Evolutionary conservation across 2,113 vertebrate species (phyloP).

Genomic region (Phycodurus eques): DNA sequence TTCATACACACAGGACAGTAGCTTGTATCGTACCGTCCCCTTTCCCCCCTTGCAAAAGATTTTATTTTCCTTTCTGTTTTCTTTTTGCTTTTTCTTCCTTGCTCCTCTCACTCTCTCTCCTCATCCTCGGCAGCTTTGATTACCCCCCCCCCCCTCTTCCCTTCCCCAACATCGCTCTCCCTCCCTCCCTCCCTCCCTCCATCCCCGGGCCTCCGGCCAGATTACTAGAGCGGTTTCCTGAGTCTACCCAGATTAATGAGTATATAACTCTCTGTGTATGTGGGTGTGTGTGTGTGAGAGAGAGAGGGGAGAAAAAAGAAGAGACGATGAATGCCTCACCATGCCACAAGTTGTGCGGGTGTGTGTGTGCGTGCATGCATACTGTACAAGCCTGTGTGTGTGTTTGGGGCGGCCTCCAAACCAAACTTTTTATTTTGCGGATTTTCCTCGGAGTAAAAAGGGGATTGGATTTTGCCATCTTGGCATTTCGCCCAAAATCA

Average conservation of each 20-base stretch:
- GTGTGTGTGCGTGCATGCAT: conserved; percentile 41
- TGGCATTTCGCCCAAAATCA: conserved; percentile 30
- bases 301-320: conserved; percentile 29
- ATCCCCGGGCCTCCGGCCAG: conserved; percentile 71
- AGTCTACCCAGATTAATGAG: conserved; percentile 77
- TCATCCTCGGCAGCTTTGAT: conserved; percentile 73
- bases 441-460: conserved; percentile 34
- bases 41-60: too few relatives aligned
- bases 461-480: neutral
- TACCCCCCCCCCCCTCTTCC: conserved; percentile 63
- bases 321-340: conserved; percentile 64
- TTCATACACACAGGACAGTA: too few relatives aligned
- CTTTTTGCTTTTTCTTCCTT: conserved; percentile 5
- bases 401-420: conserved; percentile 62
- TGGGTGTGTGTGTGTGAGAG: conserved; percentile 35
- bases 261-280: conserved; percentile 56
- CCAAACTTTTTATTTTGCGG: conserved; percentile 77
- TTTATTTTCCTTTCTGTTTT: conserved; percentile 31
- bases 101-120: conserved; percentile 70
- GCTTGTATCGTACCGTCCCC: neutral
- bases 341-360: conserved; percentile 68
- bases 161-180: conserved; percentile 46
- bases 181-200: conserved; percentile 52
- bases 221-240: conserved; percentile 77
- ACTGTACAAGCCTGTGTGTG: conserved; percentile 49